These are phyloP conservation scores for Linyphia triangularis DNA, from an alignment of 2,888 invertebrate species.

Conservation along the genomic window DNA sequence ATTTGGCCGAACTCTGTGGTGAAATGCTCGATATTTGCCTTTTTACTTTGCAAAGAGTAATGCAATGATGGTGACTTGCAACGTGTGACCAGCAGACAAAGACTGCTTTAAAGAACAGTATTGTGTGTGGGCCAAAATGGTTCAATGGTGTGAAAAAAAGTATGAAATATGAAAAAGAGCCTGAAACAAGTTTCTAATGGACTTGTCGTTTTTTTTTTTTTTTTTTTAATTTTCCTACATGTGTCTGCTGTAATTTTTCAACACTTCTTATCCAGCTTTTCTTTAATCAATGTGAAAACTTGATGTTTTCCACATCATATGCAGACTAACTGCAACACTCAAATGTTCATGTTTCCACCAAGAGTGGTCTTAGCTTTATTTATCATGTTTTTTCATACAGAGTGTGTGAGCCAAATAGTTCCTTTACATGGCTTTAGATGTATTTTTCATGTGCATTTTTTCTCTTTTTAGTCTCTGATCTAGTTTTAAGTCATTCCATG, in stretches of 20 bases:
- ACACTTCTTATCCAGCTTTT: constrained; percentile 42
- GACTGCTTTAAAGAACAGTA: constrained; percentile 29
- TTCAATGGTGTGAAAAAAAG: not conserved
- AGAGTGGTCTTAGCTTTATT: constrained; percentile 60
- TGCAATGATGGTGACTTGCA: constrained; percentile 11
- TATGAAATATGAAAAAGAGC: constrained; percentile 9
- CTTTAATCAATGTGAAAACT: constrained; percentile 47
- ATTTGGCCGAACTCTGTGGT: constrained; percentile 41
- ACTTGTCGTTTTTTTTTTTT: constrained; percentile 40
- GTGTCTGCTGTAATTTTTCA: constrained; percentile 54
- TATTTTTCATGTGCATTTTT: constrained; percentile 44
- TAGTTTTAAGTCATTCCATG: constrained; percentile 68
- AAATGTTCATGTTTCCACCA: constrained; percentile 21
- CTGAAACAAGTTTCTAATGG: constrained; percentile 44
- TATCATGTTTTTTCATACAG: constrained; percentile 30
- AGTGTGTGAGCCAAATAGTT: constrained; percentile 45
- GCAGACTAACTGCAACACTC: constrained; percentile 17
- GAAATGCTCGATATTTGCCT: constrained; percentile 53
- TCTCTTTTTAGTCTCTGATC: constrained; percentile 28
- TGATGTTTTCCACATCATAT: constrained; percentile 25
- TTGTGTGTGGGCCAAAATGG: constrained; percentile 29
- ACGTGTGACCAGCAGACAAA: constrained; percentile 5
- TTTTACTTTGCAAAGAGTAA: constrained; percentile 52
- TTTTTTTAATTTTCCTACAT: constrained; percentile 48
- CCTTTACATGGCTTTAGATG: constrained; percentile 58